Evolutionary conservation across 92 coral and sea anemone species (phyloP), one percentile per base, ranked within the genome.

Genomic region (Umimayanthus kanabou): DNA sequence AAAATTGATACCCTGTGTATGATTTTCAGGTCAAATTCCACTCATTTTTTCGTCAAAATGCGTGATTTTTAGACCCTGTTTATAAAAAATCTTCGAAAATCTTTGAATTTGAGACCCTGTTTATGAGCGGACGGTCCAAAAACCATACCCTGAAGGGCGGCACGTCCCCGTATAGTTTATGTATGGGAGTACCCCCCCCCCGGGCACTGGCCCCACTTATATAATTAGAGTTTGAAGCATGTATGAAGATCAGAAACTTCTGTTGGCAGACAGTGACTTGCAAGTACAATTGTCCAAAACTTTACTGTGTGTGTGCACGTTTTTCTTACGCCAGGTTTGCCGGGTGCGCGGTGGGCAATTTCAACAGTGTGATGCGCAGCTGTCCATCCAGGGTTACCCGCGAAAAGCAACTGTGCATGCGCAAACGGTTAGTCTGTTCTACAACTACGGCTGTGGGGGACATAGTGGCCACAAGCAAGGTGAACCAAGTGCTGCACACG

Each of bases 361-460:
- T 8, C 57, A 30, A 16, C 10, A 29, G 0, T 80, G 84, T 28
- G 84, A 80, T 37, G 84, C 84, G 4, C 84, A 80, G 66, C 65
- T 80, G n/a, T 80, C 84, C 16, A 80, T 80, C 70, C 84, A 80
- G 4, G 84, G 84, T 6, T 80, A 53, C 40, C 84, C 84, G 28
- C 14, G 47, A 6, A 80, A 80, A 37, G 84, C 84, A 13, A 55
- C 72, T 57, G 29, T 9, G 40, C 84, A 80, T 80, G 84, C 23
- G 25, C 71, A 79, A 50, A 1, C 30, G 23, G 67, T 79, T 29
- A 69, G 82, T 50, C 40, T 47, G 39, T 79, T 49, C 37, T 49
- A 49, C 82, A 79, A 79, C 66, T 79, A 79, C 33, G 67, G 82
- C 25, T 79, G 82, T 79, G 40, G 40, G 13, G 67, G 39, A 25